Evolutionary conservation across 2,888 invertebrate species (phyloP), one percentile per base, ranked within the genome.

Genomic region (Clistopyga incitator): DNA sequence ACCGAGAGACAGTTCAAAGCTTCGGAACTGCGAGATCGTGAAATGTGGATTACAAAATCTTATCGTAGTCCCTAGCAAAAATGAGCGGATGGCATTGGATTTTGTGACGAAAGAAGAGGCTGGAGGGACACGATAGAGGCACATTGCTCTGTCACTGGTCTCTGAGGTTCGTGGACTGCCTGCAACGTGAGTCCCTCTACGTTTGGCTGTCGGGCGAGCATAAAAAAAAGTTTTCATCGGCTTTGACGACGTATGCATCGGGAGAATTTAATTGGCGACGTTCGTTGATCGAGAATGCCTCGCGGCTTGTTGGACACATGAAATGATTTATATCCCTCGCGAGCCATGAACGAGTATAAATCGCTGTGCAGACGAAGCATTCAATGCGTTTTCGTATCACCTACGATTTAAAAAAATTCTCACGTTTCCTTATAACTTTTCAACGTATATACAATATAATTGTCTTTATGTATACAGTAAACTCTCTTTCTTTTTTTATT

Each of bases 1-100:
- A 15, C 4, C 34, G 68, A 23, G 74, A n/a, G 0, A 78, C 84
- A 0, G 50, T 70, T 61, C 61, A 70, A 4, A 84, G 71, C 47
- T 80, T 84, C 10, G 79, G 38, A 6, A 56, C 65, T n/a, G 75
- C 29, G 45, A 56, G 65, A 56, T 56, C 68, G 4, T 84, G 70
- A 29, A 75, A 50, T 15, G 23, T 45, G 6, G 64, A 70, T 6
- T 25, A 8, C 71, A 25, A 45, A 71, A 15, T 25, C 1, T 71
- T 42, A 34, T 70, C 52, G 15, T 52, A 18, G 11, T 4, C 20
- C 18, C 0, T 18, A 34, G 68, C 52, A 13, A 34, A 34, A 29
- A 54, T 20, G 52, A 18, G 6, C 50, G 6, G 50, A 50, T n/a
- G 2, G 6, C 25, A 23, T 56, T 15, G 0, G 54, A 54, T 38